These are phyloP conservation scores for Fringilla coelebs DNA, from an alignment of 2,797 vertebrate genomes.

Conservation along the genomic window DNA sequence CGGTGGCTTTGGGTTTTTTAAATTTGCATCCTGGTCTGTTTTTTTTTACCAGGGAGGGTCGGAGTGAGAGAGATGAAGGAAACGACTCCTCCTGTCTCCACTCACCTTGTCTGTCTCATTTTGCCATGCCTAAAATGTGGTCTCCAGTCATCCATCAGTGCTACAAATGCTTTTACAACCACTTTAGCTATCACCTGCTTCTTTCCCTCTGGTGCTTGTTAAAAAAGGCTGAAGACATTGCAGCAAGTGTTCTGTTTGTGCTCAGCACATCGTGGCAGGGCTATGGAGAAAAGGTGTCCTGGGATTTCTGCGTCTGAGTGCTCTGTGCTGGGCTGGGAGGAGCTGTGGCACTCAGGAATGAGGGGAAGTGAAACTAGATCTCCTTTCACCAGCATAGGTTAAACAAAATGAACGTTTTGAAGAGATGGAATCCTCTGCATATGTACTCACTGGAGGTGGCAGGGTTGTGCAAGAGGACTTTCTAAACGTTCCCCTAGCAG, in stretches of 20 bases:
- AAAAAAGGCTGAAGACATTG: background rate
- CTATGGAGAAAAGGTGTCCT: background rate
- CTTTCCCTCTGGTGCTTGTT: background rate
- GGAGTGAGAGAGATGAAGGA: background rate
- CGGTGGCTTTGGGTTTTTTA: background rate
- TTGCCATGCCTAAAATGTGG: background rate
- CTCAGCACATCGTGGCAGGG: background rate
- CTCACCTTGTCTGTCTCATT: background rate
- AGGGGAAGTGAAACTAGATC: background rate
- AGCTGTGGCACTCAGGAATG: background rate
- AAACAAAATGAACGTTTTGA: background rate
- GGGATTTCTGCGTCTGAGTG: background rate
- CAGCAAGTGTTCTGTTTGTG: background rate
- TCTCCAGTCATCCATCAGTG: background rate
- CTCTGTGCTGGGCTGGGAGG: background rate
- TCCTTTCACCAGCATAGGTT: background rate
- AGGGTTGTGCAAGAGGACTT: background rate
- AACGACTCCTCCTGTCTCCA: fast-evolving
- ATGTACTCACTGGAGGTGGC: background rate
- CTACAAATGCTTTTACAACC: background rate
- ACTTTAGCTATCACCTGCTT: background rate
- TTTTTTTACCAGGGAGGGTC: background rate
- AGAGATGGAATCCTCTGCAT: background rate
- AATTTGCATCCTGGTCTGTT: background rate
- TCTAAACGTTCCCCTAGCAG: background rate